These are phyloP conservation scores for Buphagus erythrorhynchus DNA, from an alignment of 2,797 vertebrate genomes.

Conservation along the genomic window DNA sequence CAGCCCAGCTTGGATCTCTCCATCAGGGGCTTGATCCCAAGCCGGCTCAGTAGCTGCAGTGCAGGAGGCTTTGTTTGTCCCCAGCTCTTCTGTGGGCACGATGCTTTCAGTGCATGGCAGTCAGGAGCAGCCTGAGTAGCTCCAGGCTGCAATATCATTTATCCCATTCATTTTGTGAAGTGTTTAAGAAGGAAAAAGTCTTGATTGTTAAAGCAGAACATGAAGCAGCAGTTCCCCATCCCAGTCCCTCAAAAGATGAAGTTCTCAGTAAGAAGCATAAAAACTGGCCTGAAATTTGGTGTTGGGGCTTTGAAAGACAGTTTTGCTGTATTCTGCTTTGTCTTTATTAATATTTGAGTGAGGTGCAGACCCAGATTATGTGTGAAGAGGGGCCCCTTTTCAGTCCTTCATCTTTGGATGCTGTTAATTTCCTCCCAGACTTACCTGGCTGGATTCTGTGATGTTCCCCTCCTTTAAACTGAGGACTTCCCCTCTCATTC, in stretches of 20 bases:
- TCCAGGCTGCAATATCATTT: not conserved
- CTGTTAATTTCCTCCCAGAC: not conserved
- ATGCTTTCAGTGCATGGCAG: not conserved
- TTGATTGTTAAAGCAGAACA: not conserved
- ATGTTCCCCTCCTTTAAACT: not conserved
- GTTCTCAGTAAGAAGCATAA: not conserved
- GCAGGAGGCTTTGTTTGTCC: not conserved
- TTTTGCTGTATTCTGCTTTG: not conserved
- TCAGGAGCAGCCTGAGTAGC: not conserved
- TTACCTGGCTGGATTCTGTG: not conserved
- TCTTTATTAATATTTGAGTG: not conserved
- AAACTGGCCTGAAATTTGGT: not conserved
- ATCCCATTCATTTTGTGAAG: not conserved
- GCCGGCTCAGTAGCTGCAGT: not conserved
- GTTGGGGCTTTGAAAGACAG: not conserved
- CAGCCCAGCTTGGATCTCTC: not conserved
- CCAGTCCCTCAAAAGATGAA: not conserved
- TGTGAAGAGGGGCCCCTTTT: not conserved
- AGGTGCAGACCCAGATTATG: fast-evolving
- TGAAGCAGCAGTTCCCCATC: fast-evolving
- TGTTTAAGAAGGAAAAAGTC: not conserved
- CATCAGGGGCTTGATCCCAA: not conserved
- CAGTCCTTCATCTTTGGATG: not conserved
- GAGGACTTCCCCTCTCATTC: not conserved
- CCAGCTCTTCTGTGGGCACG: not conserved